phyloP scores from a whole-genome alignment of 2,888 invertebrate genomes.

The Baccha elongata region DNA sequence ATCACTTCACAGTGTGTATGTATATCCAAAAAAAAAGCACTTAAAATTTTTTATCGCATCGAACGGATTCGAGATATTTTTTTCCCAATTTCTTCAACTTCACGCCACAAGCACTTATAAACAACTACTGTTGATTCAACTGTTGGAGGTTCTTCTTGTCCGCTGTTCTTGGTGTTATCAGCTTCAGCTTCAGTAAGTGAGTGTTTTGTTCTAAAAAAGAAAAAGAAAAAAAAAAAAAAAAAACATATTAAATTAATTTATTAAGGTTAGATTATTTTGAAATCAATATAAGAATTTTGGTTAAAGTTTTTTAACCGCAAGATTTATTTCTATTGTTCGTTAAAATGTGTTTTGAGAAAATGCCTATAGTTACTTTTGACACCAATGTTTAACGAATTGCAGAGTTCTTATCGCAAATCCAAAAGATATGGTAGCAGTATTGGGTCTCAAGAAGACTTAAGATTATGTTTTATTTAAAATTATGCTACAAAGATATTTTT shows the following conservation, averaged over 20 bases:
- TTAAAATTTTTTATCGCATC: constrained; percentile 24
- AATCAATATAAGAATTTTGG: background rate
- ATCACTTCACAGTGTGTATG: constrained; percentile 28
- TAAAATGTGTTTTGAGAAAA: background rate
- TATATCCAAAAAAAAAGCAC: background rate
- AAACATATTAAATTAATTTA: background rate
- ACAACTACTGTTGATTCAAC: constrained; percentile 26
- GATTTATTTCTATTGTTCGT: background rate
- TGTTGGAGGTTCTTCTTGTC: constrained; percentile 22
- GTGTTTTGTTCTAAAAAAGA: constrained; percentile 51
- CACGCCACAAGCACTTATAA: constrained; percentile 48
- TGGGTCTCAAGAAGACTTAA: too few relatives aligned
- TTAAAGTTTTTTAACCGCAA: background rate
- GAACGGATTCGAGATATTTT: constrained; percentile 4
- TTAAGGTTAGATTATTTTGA: background rate
- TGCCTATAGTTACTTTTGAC: too few relatives aligned
- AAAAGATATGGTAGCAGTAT: background rate
- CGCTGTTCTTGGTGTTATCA: constrained; percentile 15
- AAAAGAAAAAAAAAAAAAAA: constrained; percentile 26
- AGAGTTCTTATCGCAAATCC: background rate
- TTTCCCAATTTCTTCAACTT: constrained; percentile 26
- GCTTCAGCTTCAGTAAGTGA: constrained; percentile 38
- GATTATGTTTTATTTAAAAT: too few relatives aligned
- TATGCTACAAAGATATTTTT: too few relatives aligned
- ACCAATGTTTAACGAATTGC: background rate